Conservation (phyloP, 2,888 invertebrate species). For the Xanthorhoe designata region DNA sequence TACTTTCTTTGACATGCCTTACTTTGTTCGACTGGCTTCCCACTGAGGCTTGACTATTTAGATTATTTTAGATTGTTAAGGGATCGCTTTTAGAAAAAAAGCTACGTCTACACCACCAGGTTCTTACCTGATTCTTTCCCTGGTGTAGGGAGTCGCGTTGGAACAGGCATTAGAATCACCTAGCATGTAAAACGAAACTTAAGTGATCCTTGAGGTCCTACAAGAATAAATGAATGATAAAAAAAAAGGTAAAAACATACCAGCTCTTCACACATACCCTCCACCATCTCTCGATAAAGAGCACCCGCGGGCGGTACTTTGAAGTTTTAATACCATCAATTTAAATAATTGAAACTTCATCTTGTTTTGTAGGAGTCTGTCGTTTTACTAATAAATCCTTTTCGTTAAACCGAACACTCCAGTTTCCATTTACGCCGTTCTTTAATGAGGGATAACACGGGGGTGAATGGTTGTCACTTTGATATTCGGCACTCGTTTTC, state of each 20-base stretch:
- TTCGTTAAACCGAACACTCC: slow-evolving; percentile 43
- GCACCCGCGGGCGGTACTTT: slow-evolving; percentile 62
- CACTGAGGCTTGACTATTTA: too few species aligned
- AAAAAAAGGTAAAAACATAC: background rate
- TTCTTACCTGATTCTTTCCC: too few species aligned
- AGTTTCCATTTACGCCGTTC: slow-evolving; percentile 31
- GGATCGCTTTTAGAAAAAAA: too few species aligned
- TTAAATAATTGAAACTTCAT: slow-evolving; percentile 71
- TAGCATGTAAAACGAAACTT: too few species aligned
- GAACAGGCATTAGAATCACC: too few species aligned
- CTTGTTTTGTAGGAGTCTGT: slow-evolving; percentile 52
- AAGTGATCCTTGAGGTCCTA: too few species aligned
- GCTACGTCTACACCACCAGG: too few species aligned
- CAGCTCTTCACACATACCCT: slow-evolving; percentile 2
- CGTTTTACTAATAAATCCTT: slow-evolving; percentile 50
- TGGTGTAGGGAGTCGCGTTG: too few species aligned
- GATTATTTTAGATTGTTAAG: too few species aligned
- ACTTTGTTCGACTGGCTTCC: too few species aligned
- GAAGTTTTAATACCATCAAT: slow-evolving; percentile 67
- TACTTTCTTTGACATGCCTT: too few species aligned
- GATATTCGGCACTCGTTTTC: slow-evolving; percentile 12
- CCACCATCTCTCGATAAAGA: slow-evolving; percentile 47
- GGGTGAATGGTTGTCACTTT: slow-evolving; percentile 9
- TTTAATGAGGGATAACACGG: slow-evolving; percentile 32
- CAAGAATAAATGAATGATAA: too few species aligned